Evolutionary conservation across 2,797 vertebrate species (phyloP), one percentile per base, ranked within the genome.

Genomic region (Heteromormyrus szaboi): DNA sequence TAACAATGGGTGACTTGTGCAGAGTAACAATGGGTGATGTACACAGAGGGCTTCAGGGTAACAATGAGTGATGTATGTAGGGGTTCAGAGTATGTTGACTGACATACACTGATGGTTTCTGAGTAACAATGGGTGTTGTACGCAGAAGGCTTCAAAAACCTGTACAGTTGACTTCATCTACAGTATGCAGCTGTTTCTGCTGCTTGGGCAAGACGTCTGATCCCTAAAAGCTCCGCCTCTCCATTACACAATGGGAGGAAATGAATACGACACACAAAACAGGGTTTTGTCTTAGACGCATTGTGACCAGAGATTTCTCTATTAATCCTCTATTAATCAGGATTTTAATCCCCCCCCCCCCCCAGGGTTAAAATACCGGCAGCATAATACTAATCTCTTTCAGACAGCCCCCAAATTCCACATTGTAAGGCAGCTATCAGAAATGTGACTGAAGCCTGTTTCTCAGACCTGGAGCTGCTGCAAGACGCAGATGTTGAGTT

Each of bases 291-390:
- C 41, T 62, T 72, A 62, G 44, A 65, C 1, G 88, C 22, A 53
- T 50, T 91, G 90, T 90, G 87, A 86, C 87, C 65, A 85, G 54
- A 92, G 90, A 90, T 91, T 90, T 91, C 50, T 5, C 19, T 53
- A 89, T 59, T 86, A 86, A 88, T 91, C 88, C 50, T 7, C 19
- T 51, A 89, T 59, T 87, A 86, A 89, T 91, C 88, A 90, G 87
- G 89, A 90, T 89, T 89, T 85, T 91, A 91, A 92, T 91, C 89
- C 62, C 51, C 12, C 88, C 89, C 83, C 90, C 72, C 51, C 2
- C 88, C 89, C 85, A 50, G 87, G 90, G 50, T 62, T 51, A 91
- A 88, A 81, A 91, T 48, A 59, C 88, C 68, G 53, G 87, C 89
- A 85, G 29, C 7, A 56, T 7, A 29, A 87, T 88, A 62, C 72